Evolutionary conservation across 2,888 invertebrate species (phyloP), one percentile per base, ranked within the genome.

Genomic region (Serripes groenlandicus): DNA sequence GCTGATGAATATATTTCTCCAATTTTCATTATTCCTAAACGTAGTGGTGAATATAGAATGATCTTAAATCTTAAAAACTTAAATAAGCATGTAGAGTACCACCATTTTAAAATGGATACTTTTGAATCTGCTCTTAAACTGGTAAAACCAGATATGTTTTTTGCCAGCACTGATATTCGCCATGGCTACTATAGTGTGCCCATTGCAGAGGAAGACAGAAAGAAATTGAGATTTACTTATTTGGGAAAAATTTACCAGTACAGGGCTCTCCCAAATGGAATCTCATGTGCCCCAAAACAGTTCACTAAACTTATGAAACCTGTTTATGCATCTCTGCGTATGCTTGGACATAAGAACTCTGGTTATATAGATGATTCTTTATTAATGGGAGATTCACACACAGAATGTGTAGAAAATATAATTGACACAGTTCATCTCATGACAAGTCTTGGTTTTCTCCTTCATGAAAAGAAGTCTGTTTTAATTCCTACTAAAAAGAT

Each of bases 261-360:
- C 69, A 71, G 72, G 30, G 74, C 73, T 23, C 54, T 89, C 11
- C 83, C 86, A 28, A n/a, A n/a, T n/a, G n/a, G n/a, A n/a, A n/a
- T n/a, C n/a, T n/a, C n/a, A n/a, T n/a, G n/a, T n/a, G n/a, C n/a
- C n/a, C n/a, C n/a, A n/a, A n/a, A n/a, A 83, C 18, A 75, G 37
- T 89, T 88, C 68, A 87, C 85, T 52, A 85, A 88, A 73, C 21
- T 89, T 9, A 42, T 88, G 69, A 88, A 85, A 37, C 85, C 83
- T 54, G 83, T 89, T n/a, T 86, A 80, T 83, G 84, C 86, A 28
- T 32, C 62, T 28, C 60, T 85, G 37, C 37, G 88, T 28, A 70
- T 49, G n/a, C 64, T 71, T 35, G 87, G 89, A 58, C 86, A 85
- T 58, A 88, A 89, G 72, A 86, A 87, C 66, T n/a, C n/a, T n/a